A percentile compares a stretch with the other conserved stretches of the same genome.
Conservation (phyloP, 2,888 invertebrate genomes). For the Vandiemenella viatica region DNA sequence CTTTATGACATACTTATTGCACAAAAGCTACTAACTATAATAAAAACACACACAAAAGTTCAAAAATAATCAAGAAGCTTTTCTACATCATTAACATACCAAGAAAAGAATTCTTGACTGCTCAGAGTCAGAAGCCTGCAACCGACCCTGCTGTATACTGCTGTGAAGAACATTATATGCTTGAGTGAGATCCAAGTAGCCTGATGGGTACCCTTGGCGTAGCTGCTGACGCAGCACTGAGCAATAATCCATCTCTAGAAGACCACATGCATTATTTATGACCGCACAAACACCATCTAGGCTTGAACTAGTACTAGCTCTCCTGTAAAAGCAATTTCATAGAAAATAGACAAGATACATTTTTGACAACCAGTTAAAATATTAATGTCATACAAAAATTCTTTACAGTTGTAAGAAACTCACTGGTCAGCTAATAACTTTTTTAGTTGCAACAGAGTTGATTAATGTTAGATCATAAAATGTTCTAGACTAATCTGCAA, state of each 20-base stretch:
- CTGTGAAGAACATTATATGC: slow-evolving; percentile 72
- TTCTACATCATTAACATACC: slow-evolving; percentile 32
- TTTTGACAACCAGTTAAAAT: too few species aligned
- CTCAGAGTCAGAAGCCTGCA: slow-evolving; percentile 64
- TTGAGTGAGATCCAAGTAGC: slow-evolving; percentile 60
- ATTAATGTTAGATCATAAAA: too few species aligned
- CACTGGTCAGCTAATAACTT: too few species aligned
- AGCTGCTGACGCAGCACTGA: slow-evolving; percentile 56
- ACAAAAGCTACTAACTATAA: too few species aligned
- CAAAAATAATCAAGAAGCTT: too few species aligned
- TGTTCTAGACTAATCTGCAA: too few species aligned
- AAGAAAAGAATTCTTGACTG: slow-evolving; percentile 60
- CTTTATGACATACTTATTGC: too few species aligned
- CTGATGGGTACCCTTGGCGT: slow-evolving; percentile 63
- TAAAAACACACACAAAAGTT: too few species aligned
- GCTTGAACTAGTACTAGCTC: slow-evolving; percentile 80
- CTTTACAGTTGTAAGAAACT: too few species aligned
- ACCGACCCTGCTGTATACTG: slow-evolving; percentile 61
- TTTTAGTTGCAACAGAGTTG: too few species aligned
- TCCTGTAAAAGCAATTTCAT: slow-evolving; percentile 44
- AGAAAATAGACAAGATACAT: too few species aligned
- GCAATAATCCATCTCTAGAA: slow-evolving; percentile 73
- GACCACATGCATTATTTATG: slow-evolving; percentile 79
- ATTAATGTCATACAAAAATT: too few species aligned
- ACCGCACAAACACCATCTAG: slow-evolving; percentile 93